Percentiles rank a stretch among this genome's conserved stretches.
phyloP scores from a whole-genome alignment of 2,797 vertebrate genomes.

The Tokudaia muenninki region DNA sequence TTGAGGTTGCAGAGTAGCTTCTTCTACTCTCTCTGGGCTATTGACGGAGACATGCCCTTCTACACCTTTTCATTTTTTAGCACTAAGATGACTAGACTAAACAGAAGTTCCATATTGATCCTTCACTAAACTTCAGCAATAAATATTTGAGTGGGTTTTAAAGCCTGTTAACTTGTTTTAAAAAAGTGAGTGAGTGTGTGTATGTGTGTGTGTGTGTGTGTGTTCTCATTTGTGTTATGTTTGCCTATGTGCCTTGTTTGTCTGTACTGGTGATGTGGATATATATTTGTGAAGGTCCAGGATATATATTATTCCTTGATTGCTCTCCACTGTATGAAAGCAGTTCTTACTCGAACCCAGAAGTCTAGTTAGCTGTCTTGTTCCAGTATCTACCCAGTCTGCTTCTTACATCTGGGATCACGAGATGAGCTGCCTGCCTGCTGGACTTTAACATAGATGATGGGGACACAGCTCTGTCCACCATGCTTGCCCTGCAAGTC shows the following conservation, averaged over 20 bases:
- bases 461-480: neutral
- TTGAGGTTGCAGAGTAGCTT: constrained; percentile 45
- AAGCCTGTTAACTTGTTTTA: neutral
- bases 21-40: neutral
- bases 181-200: neutral
- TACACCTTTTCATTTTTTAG: neutral
- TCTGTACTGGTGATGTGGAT: neutral
- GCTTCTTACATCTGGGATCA: neutral
- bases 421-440: neutral
- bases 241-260: neutral
- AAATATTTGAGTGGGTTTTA: constrained; percentile 1
- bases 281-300: neutral
- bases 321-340: neutral
- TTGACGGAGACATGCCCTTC: neutral
- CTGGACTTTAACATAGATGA: neutral
- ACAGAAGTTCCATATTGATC: neutral
- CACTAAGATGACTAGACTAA: neutral
- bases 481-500: neutral
- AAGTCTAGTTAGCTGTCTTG: neutral
- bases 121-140: constrained; percentile 35
- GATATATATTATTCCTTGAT: neutral
- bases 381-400: neutral
- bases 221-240: neutral
- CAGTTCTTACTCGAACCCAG: too few species aligned
- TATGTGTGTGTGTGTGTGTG: too few species aligned